Conservation (phyloP, 2,113 vertebrate species). For the Dipodomys merriami region DNA sequence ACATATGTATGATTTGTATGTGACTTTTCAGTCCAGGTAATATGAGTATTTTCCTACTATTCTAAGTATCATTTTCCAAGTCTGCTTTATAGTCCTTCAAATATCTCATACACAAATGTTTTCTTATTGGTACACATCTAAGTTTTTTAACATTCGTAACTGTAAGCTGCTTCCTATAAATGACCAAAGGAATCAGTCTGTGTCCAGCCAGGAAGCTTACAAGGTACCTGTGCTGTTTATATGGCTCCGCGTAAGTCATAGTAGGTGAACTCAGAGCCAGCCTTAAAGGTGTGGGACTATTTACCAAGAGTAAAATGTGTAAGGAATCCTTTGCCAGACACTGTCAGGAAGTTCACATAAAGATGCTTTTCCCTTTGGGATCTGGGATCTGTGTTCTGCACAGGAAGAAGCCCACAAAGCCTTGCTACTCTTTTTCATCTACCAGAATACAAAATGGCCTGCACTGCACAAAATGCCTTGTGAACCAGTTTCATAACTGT, state of each 20-base stretch:
- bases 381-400: not conserved
- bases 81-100: not conserved
- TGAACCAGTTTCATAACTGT: not conserved
- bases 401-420: not conserved
- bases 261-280: no score
- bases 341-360: not conserved
- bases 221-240: not conserved
- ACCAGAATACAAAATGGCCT: not conserved
- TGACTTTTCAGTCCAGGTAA: constrained; percentile 51
- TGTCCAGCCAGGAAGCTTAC: not conserved
- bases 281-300: not conserved
- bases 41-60: constrained; percentile 41
- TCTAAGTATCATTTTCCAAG: constrained; percentile 22
- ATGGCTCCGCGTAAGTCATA: not conserved
- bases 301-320: not conserved
- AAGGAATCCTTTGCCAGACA: not conserved
- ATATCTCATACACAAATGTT: constrained; percentile 22
- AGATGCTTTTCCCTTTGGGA: not conserved
- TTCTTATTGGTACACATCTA: not conserved
- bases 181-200: not conserved
- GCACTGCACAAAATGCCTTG: not conserved
- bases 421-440: not conserved
- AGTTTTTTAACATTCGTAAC: not conserved
- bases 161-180: not conserved
- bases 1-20: not conserved